Evolutionary conservation across 2,797 vertebrate species (phyloP).

Genomic region (Myotis planiceps): DNA sequence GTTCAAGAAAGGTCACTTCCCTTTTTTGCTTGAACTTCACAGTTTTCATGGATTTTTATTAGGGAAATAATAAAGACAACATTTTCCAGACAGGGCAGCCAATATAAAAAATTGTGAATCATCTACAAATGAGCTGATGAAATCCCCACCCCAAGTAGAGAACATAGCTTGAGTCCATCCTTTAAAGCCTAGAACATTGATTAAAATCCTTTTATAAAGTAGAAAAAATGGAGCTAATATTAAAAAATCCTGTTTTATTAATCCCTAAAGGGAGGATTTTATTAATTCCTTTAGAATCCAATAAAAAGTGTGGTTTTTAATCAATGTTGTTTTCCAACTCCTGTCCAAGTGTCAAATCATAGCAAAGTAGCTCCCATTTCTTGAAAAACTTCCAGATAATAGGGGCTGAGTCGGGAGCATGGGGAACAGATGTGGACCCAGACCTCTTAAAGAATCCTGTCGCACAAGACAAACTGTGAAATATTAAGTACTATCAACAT

Average conservation of each 20-base stretch:
- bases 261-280: slow-evolving; percentile 81
- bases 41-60: slow-evolving; percentile 37
- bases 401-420: neutral
- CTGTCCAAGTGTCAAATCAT: slow-evolving; percentile 63
- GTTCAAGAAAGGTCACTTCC: neutral
- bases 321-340: slow-evolving; percentile 76
- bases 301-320: slow-evolving; percentile 79
- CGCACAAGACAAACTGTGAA: neutral
- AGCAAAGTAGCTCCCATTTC: slow-evolving; percentile 30
- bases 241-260: slow-evolving; percentile 80
- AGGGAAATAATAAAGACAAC: slow-evolving; percentile 7
- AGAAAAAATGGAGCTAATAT: slow-evolving; percentile 77
- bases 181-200: slow-evolving; percentile 65
- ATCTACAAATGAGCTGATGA: slow-evolving; percentile 43
- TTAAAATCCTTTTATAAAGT: slow-evolving; percentile 76
- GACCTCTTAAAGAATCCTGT: neutral
- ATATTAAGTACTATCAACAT: neutral
- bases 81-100: slow-evolving; percentile 12
- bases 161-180: slow-evolving; percentile 62
- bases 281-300: slow-evolving; percentile 81
- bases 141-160: neutral
- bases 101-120: slow-evolving; percentile 42
- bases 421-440: neutral
- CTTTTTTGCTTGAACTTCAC: slow-evolving; percentile 21
- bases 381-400: neutral